Evolutionary conservation across 2,888 invertebrate genomes (phyloP), one percentile per base, ranked within the genome.

Genomic region (Drosophila formosana): DNA sequence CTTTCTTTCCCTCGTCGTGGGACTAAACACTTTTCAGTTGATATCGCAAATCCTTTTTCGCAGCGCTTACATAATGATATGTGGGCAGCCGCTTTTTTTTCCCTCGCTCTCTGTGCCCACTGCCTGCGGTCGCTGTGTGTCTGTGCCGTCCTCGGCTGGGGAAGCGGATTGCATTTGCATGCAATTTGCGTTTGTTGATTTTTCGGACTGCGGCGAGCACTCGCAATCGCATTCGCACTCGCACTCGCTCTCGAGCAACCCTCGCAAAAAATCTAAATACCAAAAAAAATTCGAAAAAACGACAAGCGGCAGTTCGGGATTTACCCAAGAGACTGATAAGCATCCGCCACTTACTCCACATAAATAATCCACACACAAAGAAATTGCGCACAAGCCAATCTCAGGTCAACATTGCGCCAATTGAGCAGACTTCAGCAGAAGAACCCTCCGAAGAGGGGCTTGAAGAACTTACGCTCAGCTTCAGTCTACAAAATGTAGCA

Each of bases 11-110:
- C 4, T 37, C 50, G 47, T 58, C 66, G 55, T 37, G 47, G 62
- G 60, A 56, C 82, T 82, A 82, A 81, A 78, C 78, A 82, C 82
- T 82, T 81, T 82, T 82, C 81, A 80, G 80, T 80, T 82, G 78
- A 82, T 81, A 81, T 85, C 80, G 88, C 82, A 89, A 89, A 89
- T 88, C 85, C 86, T 86, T 87, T 72, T 60, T 77, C 68, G 67
- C 80, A 71, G 73, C 75, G 85, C 78, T 81, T 82, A 88, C 86
- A 85, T 82, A 87, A 88, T 89, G 85, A 80, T 79, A 79, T 82
- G 83, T 82, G 82, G 73, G 62, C 77, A 71, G 66, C 46, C 67
- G 45, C 23, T 57, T 65, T 65, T 61, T 56, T 56, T 37, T 41
- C 57, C 49, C 37, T 4, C 43, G 18, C n/a, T 25, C 18, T 52